Conservation (phyloP, 2,113 vertebrate species). For the Carollia perspicillata region DNA sequence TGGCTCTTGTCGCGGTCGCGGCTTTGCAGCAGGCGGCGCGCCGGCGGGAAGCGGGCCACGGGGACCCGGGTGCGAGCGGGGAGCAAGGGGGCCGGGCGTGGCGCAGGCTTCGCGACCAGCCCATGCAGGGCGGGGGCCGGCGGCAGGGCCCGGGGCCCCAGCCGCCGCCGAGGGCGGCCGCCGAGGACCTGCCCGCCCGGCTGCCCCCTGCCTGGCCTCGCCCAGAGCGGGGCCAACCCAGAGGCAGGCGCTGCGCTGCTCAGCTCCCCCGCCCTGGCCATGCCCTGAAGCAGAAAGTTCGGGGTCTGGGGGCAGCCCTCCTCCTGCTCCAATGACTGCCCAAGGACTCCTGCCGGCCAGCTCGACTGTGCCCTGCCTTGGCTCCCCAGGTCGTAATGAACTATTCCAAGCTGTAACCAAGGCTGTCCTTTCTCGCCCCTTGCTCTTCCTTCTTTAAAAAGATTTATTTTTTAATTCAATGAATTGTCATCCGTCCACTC, state of each 20-base stretch:
- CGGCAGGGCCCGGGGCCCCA: slow-evolving; percentile 43
- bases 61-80: background rate
- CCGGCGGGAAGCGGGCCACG: background rate
- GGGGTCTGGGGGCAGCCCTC: slow-evolving; percentile 19
- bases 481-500: slow-evolving; percentile 31
- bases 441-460: background rate
- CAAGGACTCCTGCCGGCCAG: slow-evolving; percentile 54
- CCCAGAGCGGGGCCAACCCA: slow-evolving; percentile 27
- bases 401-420: slow-evolving; percentile 52
- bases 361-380: slow-evolving; percentile 56
- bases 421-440: slow-evolving; percentile 14
- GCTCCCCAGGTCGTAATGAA: slow-evolving; percentile 65
- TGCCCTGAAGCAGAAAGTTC: slow-evolving; percentile 71
- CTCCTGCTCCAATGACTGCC: slow-evolving; percentile 49
- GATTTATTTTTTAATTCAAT: slow-evolving; percentile 34
- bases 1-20: slow-evolving; percentile 50
- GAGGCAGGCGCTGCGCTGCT: slow-evolving; percentile 42
- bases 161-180: slow-evolving; percentile 28
- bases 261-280: background rate
- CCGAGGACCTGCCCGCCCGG: slow-evolving; percentile 50
- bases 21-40: slow-evolving; percentile 50
- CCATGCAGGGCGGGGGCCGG: slow-evolving; percentile 29
- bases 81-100: background rate
- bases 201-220: slow-evolving; percentile 66
- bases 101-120: background rate